phyloP scores from a whole-genome alignment of 2,888 invertebrate genomes.

The Gibbula magus region DNA sequence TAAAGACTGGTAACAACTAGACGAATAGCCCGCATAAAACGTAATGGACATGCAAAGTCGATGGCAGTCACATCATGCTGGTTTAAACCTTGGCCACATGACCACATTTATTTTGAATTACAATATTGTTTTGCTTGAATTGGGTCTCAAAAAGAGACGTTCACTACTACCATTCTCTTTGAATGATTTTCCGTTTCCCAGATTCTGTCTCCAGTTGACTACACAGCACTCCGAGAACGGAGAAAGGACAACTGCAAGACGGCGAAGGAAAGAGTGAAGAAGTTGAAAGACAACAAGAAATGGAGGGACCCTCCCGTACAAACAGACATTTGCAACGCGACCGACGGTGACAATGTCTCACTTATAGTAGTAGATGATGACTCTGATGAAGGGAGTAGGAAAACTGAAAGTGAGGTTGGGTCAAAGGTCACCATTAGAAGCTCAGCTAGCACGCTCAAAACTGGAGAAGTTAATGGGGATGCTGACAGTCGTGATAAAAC shows the following conservation, averaged over 20 bases:
- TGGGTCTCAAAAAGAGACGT: no score
- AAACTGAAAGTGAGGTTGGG: not conserved
- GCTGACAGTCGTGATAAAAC: not conserved
- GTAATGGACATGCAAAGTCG: no score
- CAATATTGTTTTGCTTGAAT: no score
- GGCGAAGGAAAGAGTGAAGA: slow-evolving; percentile 17
- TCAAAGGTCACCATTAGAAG: not conserved
- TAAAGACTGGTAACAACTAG: no score
- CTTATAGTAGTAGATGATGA: not conserved
- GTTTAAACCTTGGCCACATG: no score
- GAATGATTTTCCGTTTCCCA: not conserved
- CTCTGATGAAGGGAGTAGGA: not conserved
- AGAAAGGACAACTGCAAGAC: slow-evolving; percentile 1
- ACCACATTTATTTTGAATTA: no score
- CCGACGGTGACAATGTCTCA: not conserved
- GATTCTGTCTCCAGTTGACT: slow-evolving; percentile 7
- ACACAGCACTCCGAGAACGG: not conserved
- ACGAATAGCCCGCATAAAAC: no score
- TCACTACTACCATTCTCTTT: no score
- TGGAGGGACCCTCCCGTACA: slow-evolving; percentile 16
- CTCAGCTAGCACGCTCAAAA: not conserved
- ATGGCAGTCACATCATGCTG: no score
- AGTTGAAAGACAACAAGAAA: slow-evolving; percentile 13
- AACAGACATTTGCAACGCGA: not conserved
- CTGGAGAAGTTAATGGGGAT: not conserved